Base-by-base conservation (phyloP, 2,888 invertebrate species). In the Pammene fasciana region DNA sequence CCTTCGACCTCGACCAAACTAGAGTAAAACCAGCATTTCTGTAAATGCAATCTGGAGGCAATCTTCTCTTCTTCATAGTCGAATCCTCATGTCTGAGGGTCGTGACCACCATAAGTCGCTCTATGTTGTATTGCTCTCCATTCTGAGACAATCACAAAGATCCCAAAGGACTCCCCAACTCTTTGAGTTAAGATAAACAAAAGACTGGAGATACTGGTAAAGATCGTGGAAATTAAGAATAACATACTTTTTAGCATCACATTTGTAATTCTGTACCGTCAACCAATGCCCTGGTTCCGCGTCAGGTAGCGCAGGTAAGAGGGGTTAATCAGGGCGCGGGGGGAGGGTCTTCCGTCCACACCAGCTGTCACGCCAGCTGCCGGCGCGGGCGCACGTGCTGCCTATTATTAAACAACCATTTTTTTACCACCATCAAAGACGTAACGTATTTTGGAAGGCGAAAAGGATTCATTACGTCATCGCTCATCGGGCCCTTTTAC, bases 281-380 rank as follows among this genome's bases (percentile, higher is more conserved):
- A 76, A 68, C 72, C 71, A 73, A 74, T 73, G 74, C 71, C 70
- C 74, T 73, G 72, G 71, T 75, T 75, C 77, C 73, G 76, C 50
- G 59, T 87, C 86, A 86, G 85, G 87, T 86, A 75, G 73, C 71
- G 82, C 86, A 87, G 88, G 87, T 86, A 86, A 80, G 72, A 72
- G 76, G 76, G 75, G 75, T 72, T 76, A 71, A 78, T 75, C 75
- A 73, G 73, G 67, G 67, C 70, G 75, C 74, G 65, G 75, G 71
- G 78, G 79, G 78, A 75, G 78, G 82, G 76, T 75, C 77, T 87
- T 88, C 89, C 88, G 87, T 83, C 85, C 79, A 80, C 81, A 85
- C 84, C 91, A 91, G 89, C 92, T 91, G 91, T 89, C 91, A 82
- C 79, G 79, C 86, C 92, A 91, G 92, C 92, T 92, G 92, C 87